phyloP scores from a whole-genome alignment of 2,888 invertebrate genomes.

The Cenopis cana region DNA sequence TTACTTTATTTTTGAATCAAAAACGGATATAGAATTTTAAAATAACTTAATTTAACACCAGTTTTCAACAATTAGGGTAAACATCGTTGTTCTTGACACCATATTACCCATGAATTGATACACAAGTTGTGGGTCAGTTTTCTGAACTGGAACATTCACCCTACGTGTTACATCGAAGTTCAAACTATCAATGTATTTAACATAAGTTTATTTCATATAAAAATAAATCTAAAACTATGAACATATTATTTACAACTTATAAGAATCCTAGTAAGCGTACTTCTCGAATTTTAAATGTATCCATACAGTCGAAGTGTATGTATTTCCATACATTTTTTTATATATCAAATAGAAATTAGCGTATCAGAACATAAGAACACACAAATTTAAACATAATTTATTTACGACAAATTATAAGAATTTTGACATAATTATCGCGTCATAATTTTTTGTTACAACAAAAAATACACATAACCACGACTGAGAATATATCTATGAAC shows the following conservation, averaged over 20 bases:
- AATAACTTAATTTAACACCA: conserved; percentile 23
- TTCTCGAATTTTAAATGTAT: conserved; percentile 37
- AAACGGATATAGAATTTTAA: conserved; percentile 22
- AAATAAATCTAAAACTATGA: conserved; percentile 42
- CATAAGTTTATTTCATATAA: conserved; percentile 35
- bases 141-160: no score
- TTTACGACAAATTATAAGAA: not conserved
- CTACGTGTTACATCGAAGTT: conserved; percentile 14
- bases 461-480: conserved; percentile 22
- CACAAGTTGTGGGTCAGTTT: no score
- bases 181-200: conserved; percentile 32
- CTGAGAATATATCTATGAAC: conserved; percentile 21
- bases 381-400: not conserved
- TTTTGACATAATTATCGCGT: not conserved
- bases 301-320: conserved; percentile 23
- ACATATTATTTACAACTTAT: conserved; percentile 42
- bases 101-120: no score
- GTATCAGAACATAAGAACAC: not conserved
- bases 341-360: not conserved
- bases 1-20: conserved; percentile 20
- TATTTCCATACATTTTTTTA: conserved; percentile 1
- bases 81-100: no score
- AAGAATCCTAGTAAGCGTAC: conserved; percentile 44
- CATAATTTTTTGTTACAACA: conserved; percentile 6
- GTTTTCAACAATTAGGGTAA: not conserved